Evolutionary conservation across 2,888 invertebrate genomes (phyloP), one percentile per base, ranked within the genome.

Genomic region (Trichogramma evanescens): DNA sequence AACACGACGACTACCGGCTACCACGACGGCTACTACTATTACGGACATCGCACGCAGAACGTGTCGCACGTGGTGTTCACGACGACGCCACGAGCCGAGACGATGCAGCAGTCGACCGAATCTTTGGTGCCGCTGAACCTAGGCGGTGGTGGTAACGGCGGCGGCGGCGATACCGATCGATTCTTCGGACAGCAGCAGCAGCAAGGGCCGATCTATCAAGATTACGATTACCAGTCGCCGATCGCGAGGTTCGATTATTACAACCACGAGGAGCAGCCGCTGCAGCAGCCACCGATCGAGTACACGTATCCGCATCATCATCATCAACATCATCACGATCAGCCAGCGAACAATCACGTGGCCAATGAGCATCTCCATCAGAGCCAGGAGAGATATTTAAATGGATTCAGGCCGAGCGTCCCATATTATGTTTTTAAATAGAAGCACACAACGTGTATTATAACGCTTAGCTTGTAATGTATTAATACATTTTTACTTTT

Each of bases 11-110:
- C 44, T 5, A 55, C 55, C 42, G 8, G 39, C 1, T 10, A 9
- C 53, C n/a, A 9, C 46, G 4, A 56, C n/a, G 6, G 6, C 38
- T 8, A 52, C 9, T 59, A 62, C 13, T 75, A 75, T 51, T 75
- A 74, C 46, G 71, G 70, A 4, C 76, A 77, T 40, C 62, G 66
- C 65, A 70, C 74, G 0, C 76, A 75, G 57, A 62, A 70, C 6
- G 55, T 75, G 26, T 63, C 66, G 0, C 61, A 73, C 38, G 7
- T 74, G 1, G 67, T 67, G 4, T 61, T 74, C 4, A 74, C 74
- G 3, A 70, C 72, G 10, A 10, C 6, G 4, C 10, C 41, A 7
- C 6, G 10, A 10, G 10, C 39, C 42, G 6, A 48, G 10, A 26
- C 48, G 26, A n/a, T 5, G 5, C 10, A 9, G 7, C 49, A 2